Base-by-base conservation (phyloP, 2,888 invertebrate species). In the Tromatobia lineatoria region DNA sequence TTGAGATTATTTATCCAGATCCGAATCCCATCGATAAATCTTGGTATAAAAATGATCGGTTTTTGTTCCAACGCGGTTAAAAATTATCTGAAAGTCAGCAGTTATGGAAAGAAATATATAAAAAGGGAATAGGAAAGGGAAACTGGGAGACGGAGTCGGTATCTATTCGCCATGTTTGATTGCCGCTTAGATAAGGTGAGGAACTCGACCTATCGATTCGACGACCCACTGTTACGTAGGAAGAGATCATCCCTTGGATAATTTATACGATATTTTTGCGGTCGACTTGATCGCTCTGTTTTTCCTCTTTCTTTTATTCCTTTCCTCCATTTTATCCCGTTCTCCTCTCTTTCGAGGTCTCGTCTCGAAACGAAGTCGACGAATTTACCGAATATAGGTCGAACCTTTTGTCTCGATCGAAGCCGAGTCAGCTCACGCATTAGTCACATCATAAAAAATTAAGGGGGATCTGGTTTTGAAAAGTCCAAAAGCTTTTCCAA, bases 171-270 rank as follows among this genome's bases (percentile, higher is more conserved):
- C 45, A 47, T 25, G 47, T 15, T 47, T 61, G 47, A 59, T 59
- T 11, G 42, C 45, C 47, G 59, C 34, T 23, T 47, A 47, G 25
- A 61, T 61, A 73, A 61, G 45, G 29, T 57, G 69, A 54, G 71
- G 45, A 50, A 52, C 61, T 82, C 74, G 74, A 82, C 50, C 78
- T 79, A 75, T 79, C 75, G 85, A 82, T 79, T 74, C 38, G 74
- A 67, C 75, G 47, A 78, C 54, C 64, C 52, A 20, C 52, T 42
- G 61, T 29, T 64, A 47, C 54, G 69, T 29, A 23, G n/a, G 45
- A 67, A 75, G 47, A 59, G 78, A 76, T 79, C 59, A 67, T 82
- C 64, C 64, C 20, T 74, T 71, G 78, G 52, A 61, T 75, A 75
- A 82, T 79, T 85, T 67, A 79, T 59, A 64, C 42, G 15, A 54